Evolutionary conservation across 2,113 vertebrate genomes (phyloP).

Genomic region (Bubo bubo): DNA sequence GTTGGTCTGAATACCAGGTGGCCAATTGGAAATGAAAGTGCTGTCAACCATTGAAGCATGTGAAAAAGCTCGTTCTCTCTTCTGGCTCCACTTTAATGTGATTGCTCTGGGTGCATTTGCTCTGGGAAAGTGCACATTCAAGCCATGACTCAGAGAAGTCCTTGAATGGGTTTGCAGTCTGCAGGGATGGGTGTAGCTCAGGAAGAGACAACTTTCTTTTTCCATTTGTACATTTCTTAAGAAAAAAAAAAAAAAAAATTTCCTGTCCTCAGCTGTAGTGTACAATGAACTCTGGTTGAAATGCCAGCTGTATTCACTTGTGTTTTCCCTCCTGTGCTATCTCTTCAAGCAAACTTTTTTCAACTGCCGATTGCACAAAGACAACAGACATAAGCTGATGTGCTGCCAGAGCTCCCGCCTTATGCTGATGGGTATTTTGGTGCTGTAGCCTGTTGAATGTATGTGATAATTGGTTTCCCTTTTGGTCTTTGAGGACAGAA

Average conservation of each 20-base stretch:
- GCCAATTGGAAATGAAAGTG: neutral
- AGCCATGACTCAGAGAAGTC: neutral
- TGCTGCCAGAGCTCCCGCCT: neutral
- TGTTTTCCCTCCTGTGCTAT: constrained; percentile 42
- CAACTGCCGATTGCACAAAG: constrained; percentile 12
- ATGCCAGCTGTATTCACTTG: constrained; percentile 28
- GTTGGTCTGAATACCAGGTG: neutral
- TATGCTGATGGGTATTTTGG: constrained; percentile 58
- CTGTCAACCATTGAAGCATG: neutral
- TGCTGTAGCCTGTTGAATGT: constrained; percentile 54
- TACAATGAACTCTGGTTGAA: constrained; percentile 18
- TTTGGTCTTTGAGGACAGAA: constrained; percentile 71
- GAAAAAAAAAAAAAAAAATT: neutral
- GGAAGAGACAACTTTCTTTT: constrained; percentile 8
- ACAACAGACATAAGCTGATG: constrained; percentile 13
- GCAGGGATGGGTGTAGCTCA: neutral
- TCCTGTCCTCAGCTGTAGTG: neutral
- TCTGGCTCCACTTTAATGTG: neutral
- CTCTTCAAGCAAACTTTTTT: constrained; percentile 33
- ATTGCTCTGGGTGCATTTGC: neutral
- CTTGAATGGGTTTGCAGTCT: constrained; percentile 8
- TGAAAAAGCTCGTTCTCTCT: neutral
- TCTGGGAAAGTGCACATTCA: neutral
- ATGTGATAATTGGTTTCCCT: constrained; percentile 77
- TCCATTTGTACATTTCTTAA: neutral